Conservation (phyloP, 2,113 vertebrate genomes). For the Paraplagusia blochii region DNA sequence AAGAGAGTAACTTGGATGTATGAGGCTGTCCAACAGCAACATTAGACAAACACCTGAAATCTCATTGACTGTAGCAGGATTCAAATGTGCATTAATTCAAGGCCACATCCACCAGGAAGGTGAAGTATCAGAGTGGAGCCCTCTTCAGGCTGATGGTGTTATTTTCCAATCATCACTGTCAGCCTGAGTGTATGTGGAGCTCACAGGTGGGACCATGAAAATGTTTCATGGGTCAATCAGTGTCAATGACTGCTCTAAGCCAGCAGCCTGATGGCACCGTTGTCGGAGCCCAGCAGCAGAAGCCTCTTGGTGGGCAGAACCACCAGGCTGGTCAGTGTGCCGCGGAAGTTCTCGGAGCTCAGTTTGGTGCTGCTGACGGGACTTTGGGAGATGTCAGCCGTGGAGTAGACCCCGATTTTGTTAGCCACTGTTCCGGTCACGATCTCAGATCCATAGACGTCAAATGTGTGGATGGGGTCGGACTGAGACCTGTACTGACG, state of each 20-base stretch:
- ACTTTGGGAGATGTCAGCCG: constrained; percentile 84
- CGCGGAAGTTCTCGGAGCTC: constrained; percentile 96
- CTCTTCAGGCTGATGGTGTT: too few species aligned
- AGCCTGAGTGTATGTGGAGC: constrained; percentile 1
- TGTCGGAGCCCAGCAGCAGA: constrained; percentile 93
- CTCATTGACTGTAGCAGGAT: too few species aligned
- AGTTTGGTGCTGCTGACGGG: constrained; percentile 88
- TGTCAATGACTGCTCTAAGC: constrained; percentile 68
- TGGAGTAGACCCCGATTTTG: constrained; percentile 93
- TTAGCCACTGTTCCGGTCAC: constrained; percentile 92
- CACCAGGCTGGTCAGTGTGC: constrained; percentile 90
- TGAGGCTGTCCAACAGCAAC: too few species aligned
- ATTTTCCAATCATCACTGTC: too few species aligned
- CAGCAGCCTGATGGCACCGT: constrained; percentile 86
- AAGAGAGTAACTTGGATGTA: too few species aligned
- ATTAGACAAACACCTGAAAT: too few species aligned
- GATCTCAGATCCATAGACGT: constrained; percentile 88
- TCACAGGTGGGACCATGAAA: constrained; percentile 30
- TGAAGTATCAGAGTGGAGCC: too few species aligned
- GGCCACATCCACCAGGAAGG: too few species aligned
- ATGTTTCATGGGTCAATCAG: constrained; percentile 28
- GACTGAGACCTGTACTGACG: constrained; percentile 91
- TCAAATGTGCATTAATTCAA: too few species aligned
- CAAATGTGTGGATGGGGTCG: constrained; percentile 90
- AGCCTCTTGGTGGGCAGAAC: constrained; percentile 94